phyloP scores from a whole-genome alignment of 2,888 invertebrate species.

The Fissipunctia ypsillon region DNA sequence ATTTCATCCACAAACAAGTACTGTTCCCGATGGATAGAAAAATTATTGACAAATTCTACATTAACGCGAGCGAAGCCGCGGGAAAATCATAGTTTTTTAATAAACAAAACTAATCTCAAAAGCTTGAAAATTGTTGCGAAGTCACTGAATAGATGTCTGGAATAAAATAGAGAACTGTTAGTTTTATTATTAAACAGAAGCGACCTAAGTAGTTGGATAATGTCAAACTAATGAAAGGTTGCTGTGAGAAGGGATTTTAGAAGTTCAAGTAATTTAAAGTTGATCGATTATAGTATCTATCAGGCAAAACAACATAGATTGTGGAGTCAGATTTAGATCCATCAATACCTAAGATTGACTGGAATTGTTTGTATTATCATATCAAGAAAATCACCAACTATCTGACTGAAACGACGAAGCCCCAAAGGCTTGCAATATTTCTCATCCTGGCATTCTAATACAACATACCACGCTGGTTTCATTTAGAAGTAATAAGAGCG shows the following conservation, averaged over 20 bases:
- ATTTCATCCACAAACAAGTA: no score
- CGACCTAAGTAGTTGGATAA: conserved; percentile 25
- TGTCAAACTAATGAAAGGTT: conserved; percentile 33
- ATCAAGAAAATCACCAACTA: background rate
- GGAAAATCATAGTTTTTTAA: no score
- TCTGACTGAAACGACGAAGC: background rate
- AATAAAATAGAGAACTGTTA: conserved; percentile 15
- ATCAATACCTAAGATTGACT: background rate
- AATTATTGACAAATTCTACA: no score
- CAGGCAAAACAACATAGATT: background rate
- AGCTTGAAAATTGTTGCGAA: conserved; percentile 19
- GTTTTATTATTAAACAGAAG: conserved; percentile 2
- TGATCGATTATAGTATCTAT: conserved; percentile 1
- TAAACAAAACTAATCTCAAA: conserved; percentile 4
- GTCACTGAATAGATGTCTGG: conserved; percentile 4
- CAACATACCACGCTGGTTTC: background rate
- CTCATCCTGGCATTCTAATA: background rate
- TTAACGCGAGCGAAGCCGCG: no score
- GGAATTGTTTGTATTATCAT: background rate
- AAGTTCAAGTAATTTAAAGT: conserved; percentile 22
- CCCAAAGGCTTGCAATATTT: background rate
- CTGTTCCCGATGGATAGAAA: no score
- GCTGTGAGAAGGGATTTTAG: conserved; percentile 17
- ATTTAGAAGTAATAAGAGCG: conserved; percentile 4
- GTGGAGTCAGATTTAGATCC: background rate